Evolutionary conservation across 2,113 vertebrate species (phyloP).

Genomic region (Oceanodroma tethys): DNA sequence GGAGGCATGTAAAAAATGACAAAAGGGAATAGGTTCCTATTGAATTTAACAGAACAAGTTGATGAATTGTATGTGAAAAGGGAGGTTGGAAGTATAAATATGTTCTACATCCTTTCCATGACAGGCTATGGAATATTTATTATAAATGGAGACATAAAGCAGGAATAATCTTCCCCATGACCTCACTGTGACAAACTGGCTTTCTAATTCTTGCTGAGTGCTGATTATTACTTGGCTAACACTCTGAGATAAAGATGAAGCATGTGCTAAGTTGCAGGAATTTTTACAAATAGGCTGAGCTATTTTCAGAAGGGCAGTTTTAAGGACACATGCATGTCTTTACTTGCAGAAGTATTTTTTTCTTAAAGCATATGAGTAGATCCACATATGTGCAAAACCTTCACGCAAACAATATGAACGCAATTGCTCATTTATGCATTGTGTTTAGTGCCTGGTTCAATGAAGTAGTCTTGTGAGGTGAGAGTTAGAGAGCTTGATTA

Average conservation of each 20-base stretch:
- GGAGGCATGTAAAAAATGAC: background rate
- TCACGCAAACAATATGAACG: background rate
- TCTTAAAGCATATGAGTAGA: background rate
- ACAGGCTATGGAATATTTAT: constrained; percentile 57
- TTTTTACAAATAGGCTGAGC: constrained; percentile 32
- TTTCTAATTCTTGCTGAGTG: constrained; percentile 60
- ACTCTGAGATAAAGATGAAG: constrained; percentile 35
- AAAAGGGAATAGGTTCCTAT: background rate
- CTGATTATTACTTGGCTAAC: constrained; percentile 61
- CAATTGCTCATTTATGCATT: background rate
- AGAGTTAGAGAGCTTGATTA: background rate
- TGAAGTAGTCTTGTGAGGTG: background rate
- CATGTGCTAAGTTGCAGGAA: constrained; percentile 51
- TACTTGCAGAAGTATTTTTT: background rate
- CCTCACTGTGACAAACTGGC: constrained; percentile 60
- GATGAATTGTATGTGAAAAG: constrained; percentile 48
- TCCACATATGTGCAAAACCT: background rate
- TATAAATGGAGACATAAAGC: constrained; percentile 60
- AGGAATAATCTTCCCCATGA: constrained; percentile 62
- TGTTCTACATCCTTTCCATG: constrained; percentile 37
- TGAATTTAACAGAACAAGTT: constrained; percentile 19
- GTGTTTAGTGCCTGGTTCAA: background rate
- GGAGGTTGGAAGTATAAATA: constrained; percentile 35
- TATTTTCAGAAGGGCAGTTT: constrained; percentile 50
- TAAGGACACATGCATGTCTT: constrained; percentile 22